A percentile compares a stretch with the other conserved stretches of the same genome.
Conservation (phyloP, 2,113 vertebrate genomes). For the Pygoscelis adeliae region DNA sequence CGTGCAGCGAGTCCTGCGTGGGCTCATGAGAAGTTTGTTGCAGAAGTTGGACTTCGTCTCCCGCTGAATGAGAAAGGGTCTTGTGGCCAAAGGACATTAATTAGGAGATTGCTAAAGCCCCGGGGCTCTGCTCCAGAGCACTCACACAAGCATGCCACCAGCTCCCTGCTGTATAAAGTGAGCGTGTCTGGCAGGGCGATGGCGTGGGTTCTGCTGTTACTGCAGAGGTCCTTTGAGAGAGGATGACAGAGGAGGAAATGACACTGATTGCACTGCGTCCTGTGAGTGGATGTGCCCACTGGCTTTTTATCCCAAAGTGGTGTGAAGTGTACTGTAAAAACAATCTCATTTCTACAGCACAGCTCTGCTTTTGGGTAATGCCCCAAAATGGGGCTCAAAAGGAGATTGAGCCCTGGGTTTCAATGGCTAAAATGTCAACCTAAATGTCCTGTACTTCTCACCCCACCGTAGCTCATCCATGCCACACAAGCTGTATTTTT, state of each 20-base stretch:
- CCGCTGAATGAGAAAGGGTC: neutral
- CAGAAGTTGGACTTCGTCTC: neutral
- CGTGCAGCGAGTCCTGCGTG: neutral
- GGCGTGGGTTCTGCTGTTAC: neutral
- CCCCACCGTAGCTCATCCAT: fast-evolving
- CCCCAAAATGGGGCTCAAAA: neutral
- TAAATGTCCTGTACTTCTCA: neutral
- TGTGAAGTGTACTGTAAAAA: neutral
- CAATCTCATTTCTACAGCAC: neutral
- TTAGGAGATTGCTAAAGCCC: neutral
- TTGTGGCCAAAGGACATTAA: neutral
- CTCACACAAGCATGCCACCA: neutral
- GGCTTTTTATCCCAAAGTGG: neutral
- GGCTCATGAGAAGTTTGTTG: neutral
- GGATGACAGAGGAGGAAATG: neutral
- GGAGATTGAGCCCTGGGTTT: neutral
- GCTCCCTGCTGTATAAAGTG: neutral
- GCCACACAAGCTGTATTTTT: neutral
- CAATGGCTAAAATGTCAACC: neutral
- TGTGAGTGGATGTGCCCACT: neutral
- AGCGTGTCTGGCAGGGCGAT: fast-evolving
- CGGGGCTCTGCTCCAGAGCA: fast-evolving
- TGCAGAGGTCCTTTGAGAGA: neutral
- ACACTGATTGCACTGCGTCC: neutral
- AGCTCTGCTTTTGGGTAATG: neutral